phyloP scores from a whole-genome alignment of 2,113 vertebrate genomes.

The Prolemur simus region DNA sequence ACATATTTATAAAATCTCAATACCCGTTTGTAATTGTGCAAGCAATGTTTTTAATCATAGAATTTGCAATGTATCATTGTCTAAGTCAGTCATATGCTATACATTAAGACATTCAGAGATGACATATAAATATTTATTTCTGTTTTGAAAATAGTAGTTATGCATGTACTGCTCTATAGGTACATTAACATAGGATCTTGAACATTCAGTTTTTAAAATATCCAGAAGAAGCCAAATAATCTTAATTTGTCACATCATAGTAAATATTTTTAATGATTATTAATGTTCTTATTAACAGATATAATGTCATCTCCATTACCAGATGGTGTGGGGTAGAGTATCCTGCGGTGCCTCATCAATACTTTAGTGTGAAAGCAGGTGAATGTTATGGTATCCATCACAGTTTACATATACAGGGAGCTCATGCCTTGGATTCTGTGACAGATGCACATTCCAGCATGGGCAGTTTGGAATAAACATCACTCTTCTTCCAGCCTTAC shows the following conservation, averaged over 20 bases:
- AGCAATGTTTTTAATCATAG: not conserved
- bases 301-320: not conserved
- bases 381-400: not conserved
- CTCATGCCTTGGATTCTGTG: not conserved
- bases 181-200: not conserved
- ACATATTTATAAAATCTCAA: not conserved
- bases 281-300: slow-evolving; percentile 50
- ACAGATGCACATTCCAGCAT: not conserved
- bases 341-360: not conserved
- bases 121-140: not conserved
- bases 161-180: not conserved
- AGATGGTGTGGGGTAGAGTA: not conserved
- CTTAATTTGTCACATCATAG: not conserved
- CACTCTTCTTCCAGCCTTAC: not conserved
- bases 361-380: not conserved
- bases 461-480: not conserved
- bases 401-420: not conserved
- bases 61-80: not conserved
- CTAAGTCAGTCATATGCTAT: not conserved
- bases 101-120: not conserved
- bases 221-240: not conserved
- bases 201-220: not conserved
- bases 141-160: not conserved
- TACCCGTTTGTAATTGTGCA: not conserved
- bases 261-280: slow-evolving; percentile 13